Evolutionary conservation across 2,113 vertebrate species (phyloP).

Genomic region (Nesoenas mayeri): DNA sequence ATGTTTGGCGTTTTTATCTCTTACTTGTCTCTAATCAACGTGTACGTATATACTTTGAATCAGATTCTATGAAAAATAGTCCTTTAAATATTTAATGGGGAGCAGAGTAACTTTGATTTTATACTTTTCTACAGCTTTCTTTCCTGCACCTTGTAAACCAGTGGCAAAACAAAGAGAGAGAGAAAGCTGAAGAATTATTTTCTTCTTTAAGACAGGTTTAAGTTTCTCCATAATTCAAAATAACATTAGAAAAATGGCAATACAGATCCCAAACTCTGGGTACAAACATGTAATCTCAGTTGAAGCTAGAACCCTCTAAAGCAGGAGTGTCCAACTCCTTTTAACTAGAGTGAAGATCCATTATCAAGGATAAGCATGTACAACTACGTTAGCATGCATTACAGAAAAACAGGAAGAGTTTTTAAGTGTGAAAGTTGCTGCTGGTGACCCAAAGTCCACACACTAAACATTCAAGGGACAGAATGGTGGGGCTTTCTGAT

Average conservation of each 20-base stretch:
- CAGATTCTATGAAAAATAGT: not conserved
- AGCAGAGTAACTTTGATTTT: not conserved
- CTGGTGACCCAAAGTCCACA: not conserved
- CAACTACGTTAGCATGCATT: not conserved
- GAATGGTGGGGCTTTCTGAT: not conserved
- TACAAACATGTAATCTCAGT: not conserved
- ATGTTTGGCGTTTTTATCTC: not conserved
- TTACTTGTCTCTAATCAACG: not conserved
- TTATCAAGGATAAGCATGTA: accelerated
- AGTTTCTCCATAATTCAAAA: not conserved
- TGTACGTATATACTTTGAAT: accelerated
- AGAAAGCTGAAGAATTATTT: not conserved
- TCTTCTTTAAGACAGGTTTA: not conserved
- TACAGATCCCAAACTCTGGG: not conserved
- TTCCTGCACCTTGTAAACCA: not conserved
- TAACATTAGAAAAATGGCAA: not conserved
- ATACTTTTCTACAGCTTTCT: not conserved
- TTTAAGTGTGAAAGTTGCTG: not conserved
- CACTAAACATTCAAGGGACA: not conserved
- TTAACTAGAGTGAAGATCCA: too few species aligned
- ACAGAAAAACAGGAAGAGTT: not conserved
- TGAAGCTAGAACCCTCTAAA: not conserved
- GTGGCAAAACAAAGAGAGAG: not conserved
- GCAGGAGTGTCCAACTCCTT: too few species aligned
- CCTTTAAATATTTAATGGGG: not conserved